Evolutionary conservation across 2,797 vertebrate species (phyloP).

Genomic region (Alosa sapidissima): DNA sequence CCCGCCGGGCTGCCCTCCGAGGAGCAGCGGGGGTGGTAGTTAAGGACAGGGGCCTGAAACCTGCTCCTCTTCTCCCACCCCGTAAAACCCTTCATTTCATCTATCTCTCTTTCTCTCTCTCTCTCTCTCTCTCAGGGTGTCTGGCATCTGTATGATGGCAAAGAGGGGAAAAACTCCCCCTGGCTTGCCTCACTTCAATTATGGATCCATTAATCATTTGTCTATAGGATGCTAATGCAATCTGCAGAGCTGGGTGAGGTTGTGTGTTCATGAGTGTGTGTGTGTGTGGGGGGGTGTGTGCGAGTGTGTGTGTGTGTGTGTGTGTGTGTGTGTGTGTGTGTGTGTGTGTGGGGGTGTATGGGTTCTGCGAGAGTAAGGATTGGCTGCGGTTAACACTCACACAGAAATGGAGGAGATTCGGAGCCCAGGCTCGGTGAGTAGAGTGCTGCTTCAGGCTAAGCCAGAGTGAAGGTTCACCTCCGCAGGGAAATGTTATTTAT

Average conservation of each 20-base stretch:
- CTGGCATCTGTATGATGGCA: background rate
- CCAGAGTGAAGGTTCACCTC: constrained; percentile 54
- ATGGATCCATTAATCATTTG: constrained; percentile 49
- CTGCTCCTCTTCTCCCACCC: background rate
- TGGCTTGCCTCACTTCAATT: constrained; percentile 34
- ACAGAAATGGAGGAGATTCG: background rate
- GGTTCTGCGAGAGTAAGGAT: background rate
- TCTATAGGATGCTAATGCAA: constrained; percentile 51
- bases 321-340: background rate
- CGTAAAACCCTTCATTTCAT: background rate
- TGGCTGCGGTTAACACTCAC: background rate
- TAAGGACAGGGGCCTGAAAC: constrained; percentile 1
- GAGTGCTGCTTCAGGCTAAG: background rate
- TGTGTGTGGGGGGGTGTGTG: background rate
- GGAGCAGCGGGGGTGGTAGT: background rate
- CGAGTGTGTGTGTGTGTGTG: background rate
- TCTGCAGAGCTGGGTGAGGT: constrained; percentile 23
- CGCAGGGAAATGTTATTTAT: constrained; percentile 69
- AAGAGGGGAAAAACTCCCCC: constrained; percentile 9
- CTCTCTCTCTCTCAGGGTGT: background rate
- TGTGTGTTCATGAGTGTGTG: background rate
- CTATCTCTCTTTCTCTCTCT: background rate
- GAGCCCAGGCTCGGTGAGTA: background rate
- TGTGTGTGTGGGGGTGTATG: constrained; percentile 35
- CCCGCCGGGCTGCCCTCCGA: background rate